Conservation (phyloP, 37 sponge, comb jelly and placozoan genomes). For the Beroe ovata region DNA sequence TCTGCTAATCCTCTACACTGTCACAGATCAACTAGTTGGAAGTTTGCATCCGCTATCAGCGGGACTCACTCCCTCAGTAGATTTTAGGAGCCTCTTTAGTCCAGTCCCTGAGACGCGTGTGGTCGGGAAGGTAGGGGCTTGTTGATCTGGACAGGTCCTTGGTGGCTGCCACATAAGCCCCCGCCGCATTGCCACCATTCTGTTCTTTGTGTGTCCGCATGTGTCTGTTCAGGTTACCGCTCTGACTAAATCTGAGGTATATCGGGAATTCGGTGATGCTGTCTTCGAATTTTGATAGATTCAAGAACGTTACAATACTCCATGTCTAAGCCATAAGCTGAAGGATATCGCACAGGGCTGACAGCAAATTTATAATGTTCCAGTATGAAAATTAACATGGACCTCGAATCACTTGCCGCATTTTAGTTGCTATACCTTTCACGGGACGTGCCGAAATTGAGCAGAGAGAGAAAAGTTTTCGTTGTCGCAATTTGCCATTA, state of each 20-base stretch:
- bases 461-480: background rate
- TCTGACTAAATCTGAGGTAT: slow-evolving; percentile 83
- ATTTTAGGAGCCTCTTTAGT: slow-evolving; percentile 56
- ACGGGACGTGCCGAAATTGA: too few relatives aligned
- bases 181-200: background rate
- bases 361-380: too few relatives aligned
- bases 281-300: too few relatives aligned
- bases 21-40: too few relatives aligned
- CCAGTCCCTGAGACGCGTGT: slow-evolving; percentile 39
- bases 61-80: slow-evolving; percentile 13
- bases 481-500: background rate
- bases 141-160: slow-evolving; percentile 60
- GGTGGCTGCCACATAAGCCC: slow-evolving; percentile 22
- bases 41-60: too few relatives aligned
- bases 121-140: slow-evolving; percentile 61
- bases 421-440: too few relatives aligned
- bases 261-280: too few relatives aligned
- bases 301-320: too few relatives aligned
- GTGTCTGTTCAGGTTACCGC: slow-evolving; percentile 94
- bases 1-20: background rate
- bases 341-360: too few relatives aligned
- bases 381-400: too few relatives aligned
- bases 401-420: too few relatives aligned
- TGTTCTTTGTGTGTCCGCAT: slow-evolving; percentile 90
- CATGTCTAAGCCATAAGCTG: too few relatives aligned